Conservation (phyloP, 2,113 vertebrate species). For the Pseudonaja textilis region DNA sequence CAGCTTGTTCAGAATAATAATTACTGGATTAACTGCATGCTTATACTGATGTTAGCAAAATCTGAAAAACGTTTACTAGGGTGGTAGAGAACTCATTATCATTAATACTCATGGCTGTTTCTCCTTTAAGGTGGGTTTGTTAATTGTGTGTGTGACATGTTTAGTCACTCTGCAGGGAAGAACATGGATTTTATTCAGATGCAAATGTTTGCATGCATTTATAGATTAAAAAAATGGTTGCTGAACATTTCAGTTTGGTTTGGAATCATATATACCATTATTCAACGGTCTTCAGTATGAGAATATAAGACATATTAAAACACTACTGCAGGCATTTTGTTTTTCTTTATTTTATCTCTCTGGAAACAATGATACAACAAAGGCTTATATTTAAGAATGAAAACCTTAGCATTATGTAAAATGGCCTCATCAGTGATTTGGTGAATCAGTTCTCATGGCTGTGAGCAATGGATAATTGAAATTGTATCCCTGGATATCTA, state of each 20-base stretch:
- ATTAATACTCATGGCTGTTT: conserved; percentile 5
- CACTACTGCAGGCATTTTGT: background rate
- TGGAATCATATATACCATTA: background rate
- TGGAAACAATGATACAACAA: background rate
- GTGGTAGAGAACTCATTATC: conserved; percentile 26
- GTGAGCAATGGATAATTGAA: background rate
- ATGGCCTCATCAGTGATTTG: background rate
- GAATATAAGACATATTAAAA: background rate
- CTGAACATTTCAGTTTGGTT: conserved; percentile 6
- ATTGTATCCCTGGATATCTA: background rate
- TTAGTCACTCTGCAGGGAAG: background rate
- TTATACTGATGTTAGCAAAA: conserved; percentile 28
- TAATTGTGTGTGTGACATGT: conserved; percentile 22
- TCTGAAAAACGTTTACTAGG: conserved; percentile 23
- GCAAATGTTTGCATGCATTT: background rate
- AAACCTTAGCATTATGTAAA: background rate
- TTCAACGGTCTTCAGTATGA: background rate
- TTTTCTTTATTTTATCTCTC: background rate
- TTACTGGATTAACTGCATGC: conserved; percentile 29
- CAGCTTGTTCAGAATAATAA: conserved; percentile 17
- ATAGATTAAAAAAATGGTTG: background rate
- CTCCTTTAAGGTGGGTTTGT: background rate
- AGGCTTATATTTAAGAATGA: background rate
- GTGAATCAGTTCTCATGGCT: background rate
- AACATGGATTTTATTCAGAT: conserved; percentile 17